A percentile compares a stretch with the other conserved stretches of the same genome.
These are phyloP conservation scores for Ara ararauna DNA, from an alignment of 2,797 vertebrate species.

Conservation along the genomic window DNA sequence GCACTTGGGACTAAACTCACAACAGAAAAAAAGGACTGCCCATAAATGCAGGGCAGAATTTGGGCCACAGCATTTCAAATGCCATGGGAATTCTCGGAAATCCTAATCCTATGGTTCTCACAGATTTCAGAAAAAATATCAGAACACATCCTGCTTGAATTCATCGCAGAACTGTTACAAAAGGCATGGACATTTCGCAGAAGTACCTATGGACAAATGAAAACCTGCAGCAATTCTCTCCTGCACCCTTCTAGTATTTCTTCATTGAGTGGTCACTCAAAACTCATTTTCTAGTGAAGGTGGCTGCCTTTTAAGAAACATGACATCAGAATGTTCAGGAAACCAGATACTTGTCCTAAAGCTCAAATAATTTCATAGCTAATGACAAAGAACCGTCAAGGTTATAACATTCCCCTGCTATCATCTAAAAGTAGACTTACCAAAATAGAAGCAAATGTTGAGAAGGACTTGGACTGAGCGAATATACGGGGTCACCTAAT, in stretches of 20 bases:
- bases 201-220: not conserved
- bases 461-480: not conserved
- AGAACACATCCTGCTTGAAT: not conserved
- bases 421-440: not conserved
- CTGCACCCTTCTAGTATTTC: not conserved
- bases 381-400: not conserved
- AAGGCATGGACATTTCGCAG: accelerated
- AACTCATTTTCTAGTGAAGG: not conserved
- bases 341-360: not conserved
- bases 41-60: not conserved
- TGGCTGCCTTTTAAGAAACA: not conserved
- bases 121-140: not conserved
- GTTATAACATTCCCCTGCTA: slow-evolving; percentile 31
- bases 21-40: not conserved
- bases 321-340: not conserved
- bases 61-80: not conserved
- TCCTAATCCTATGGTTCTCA: not conserved
- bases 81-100: slow-evolving; percentile 1
- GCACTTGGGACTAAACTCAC: not conserved
- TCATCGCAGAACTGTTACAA: not conserved
- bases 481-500: slow-evolving; percentile 42
- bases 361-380: not conserved
- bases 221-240: not conserved
- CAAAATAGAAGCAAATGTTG: slow-evolving; percentile 25
- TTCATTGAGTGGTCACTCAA: not conserved